Evolutionary conservation across 2,113 vertebrate genomes (phyloP).

Genomic region (Fukomys damarensis): DNA sequence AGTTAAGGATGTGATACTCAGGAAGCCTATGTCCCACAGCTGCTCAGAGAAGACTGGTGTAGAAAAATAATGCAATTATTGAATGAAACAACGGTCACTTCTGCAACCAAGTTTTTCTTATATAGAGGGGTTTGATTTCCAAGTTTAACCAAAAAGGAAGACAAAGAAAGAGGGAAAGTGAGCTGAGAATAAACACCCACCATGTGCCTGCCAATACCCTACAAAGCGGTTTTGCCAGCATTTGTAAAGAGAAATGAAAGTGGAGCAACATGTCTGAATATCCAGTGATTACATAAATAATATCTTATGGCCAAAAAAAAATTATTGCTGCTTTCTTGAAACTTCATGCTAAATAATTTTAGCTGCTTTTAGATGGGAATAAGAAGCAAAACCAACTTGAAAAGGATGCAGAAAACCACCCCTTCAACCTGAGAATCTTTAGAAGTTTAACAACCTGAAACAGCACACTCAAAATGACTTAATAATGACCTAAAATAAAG

Average conservation of each 20-base stretch:
- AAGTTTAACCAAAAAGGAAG: conserved; percentile 34
- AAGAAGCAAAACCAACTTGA: conserved; percentile 49
- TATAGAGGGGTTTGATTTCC: background rate
- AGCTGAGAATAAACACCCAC: background rate
- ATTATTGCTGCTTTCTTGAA: conserved; percentile 32
- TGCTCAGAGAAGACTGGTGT: background rate
- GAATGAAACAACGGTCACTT: conserved; percentile 30
- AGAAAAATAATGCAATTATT: background rate
- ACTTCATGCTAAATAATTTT: conserved; percentile 54
- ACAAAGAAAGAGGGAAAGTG: background rate
- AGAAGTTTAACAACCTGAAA: background rate
- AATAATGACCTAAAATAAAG: background rate
- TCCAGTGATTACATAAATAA: conserved; percentile 35
- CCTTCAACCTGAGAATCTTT: background rate
- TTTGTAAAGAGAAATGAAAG: conserved; percentile 23
- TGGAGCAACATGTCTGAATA: background rate
- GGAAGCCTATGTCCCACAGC: background rate
- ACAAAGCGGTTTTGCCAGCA: conserved; percentile 21
- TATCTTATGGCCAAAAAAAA: conserved; percentile 48
- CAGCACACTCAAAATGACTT: background rate
- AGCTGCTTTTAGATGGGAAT: background rate
- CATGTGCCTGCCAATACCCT: background rate
- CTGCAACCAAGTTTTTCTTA: background rate
- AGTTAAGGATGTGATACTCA: background rate
- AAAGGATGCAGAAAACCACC: conserved; percentile 41